phyloP scores from a whole-genome alignment of 1,140 invertebrate genomes.

The Papilio polyxenes region DNA sequence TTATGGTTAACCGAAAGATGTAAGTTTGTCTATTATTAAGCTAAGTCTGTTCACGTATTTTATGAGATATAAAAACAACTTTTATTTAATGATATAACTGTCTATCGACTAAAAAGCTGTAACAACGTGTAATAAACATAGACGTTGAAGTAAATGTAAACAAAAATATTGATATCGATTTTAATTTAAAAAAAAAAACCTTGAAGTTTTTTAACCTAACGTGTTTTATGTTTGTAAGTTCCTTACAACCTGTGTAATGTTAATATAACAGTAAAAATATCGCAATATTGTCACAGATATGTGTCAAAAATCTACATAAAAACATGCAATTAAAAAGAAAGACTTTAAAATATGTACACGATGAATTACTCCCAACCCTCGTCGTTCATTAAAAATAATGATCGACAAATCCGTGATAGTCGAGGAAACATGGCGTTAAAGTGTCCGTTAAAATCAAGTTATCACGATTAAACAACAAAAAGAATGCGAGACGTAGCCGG shows the following conservation, averaged over 20 bases:
- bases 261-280: neutral
- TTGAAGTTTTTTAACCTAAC: no score
- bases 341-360: neutral
- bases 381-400: constrained; percentile 24
- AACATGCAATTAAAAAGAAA: constrained; percentile 3
- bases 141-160: neutral
- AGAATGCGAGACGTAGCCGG: constrained; percentile 36
- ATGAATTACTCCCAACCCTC: neutral
- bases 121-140: neutral
- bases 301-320: neutral
- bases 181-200: no score
- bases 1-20: constrained; percentile 37
- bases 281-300: neutral
- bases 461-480: constrained; percentile 35
- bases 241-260: neutral
- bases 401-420: constrained; percentile 20
- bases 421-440: constrained; percentile 23
- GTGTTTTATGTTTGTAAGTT: no score
- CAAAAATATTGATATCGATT: neutral
- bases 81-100: neutral
- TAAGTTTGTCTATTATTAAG: constrained; percentile 44
- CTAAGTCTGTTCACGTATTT: constrained; percentile 30
- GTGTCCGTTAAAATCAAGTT: constrained; percentile 36
- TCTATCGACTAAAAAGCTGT: neutral
- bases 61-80: constrained; percentile 9